phyloP scores from a whole-genome alignment of 2,888 invertebrate genomes.

The Plebejus melissa region DNA sequence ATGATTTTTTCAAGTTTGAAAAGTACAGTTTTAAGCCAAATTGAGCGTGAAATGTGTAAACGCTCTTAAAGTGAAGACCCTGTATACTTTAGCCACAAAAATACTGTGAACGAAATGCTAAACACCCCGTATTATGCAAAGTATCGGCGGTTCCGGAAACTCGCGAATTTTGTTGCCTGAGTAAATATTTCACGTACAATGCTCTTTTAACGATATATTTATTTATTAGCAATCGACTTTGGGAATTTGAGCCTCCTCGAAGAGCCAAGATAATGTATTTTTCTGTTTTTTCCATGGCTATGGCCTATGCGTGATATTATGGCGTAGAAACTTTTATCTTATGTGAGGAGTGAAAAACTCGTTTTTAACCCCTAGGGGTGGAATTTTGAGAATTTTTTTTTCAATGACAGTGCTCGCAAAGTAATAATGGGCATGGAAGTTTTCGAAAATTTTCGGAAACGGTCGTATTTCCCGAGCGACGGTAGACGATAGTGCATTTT shows the following conservation, averaged over 20 bases:
- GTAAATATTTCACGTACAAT: not conserved
- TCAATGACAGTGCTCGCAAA: too few species aligned
- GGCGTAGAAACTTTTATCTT: too few species aligned
- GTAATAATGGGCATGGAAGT: too few species aligned
- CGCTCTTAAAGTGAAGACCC: not conserved
- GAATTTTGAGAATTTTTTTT: too few species aligned
- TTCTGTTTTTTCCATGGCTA: not conserved
- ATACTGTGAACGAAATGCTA: not conserved
- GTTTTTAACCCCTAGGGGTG: too few species aligned
- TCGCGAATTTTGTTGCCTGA: not conserved
- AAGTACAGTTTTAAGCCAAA: too few species aligned
- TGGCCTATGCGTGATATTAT: not conserved
- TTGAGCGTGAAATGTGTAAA: too few species aligned
- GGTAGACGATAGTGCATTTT: too few species aligned
- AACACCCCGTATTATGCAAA: conserved; percentile 5
- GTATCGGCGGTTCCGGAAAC: not conserved
- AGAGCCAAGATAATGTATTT: not conserved
- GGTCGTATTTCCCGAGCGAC: too few species aligned
- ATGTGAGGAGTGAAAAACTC: too few species aligned
- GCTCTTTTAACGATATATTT: conserved; percentile 3
- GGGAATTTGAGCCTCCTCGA: not conserved
- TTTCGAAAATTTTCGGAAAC: too few species aligned
- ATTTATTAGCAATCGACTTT: not conserved
- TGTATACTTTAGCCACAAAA: not conserved
- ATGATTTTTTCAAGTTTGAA: too few species aligned